phyloP scores from a whole-genome alignment of 2,888 invertebrate species.

The Resseliella maxima region DNA sequence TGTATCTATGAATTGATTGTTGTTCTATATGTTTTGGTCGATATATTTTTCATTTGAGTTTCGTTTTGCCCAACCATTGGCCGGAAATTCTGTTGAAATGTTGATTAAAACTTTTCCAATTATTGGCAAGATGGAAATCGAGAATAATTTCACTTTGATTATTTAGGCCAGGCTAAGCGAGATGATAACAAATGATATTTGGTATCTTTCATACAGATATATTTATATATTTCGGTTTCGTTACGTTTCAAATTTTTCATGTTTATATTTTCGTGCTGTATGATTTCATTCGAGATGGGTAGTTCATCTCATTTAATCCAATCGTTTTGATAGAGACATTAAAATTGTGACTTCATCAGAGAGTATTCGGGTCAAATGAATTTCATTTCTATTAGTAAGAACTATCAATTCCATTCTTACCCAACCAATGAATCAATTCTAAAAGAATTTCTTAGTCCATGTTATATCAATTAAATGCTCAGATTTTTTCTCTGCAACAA shows the following conservation, averaged over 20 bases:
- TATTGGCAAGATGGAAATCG: conserved; percentile 13
- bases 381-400: neutral
- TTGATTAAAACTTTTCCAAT: conserved; percentile 55
- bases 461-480: too few relatives aligned
- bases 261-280: neutral
- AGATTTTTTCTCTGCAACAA: too few relatives aligned
- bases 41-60: neutral
- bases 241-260: neutral
- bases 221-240: neutral
- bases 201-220: neutral
- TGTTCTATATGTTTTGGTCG: neutral
- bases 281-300: too few relatives aligned
- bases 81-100: conserved; percentile 10
- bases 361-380: neutral
- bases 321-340: neutral
- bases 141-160: conserved; percentile 21
- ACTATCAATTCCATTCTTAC: too few relatives aligned
- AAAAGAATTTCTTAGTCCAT: too few relatives aligned
- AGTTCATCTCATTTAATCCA: neutral
- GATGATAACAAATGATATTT: neutral
- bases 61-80: neutral
- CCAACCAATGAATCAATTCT: too few relatives aligned
- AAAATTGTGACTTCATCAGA: neutral
- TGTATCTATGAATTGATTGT: neutral
- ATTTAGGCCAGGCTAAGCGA: neutral